Conservation (phyloP, 2,888 invertebrate species). For the Acrobasis repandana region DNA sequence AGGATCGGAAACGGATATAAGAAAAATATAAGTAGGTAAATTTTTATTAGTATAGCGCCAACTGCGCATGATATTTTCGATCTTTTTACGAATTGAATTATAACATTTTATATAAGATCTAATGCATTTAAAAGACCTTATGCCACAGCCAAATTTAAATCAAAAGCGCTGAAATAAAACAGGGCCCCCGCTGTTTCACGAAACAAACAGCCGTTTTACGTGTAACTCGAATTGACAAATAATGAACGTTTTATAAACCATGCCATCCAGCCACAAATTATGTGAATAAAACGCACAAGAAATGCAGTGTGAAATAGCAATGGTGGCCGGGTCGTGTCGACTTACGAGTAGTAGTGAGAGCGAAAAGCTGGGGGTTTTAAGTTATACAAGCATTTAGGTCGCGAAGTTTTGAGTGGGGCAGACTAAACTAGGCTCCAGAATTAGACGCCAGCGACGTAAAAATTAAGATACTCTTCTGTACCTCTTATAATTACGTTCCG, state of each 20-base stretch:
- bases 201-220: constrained; percentile 23
- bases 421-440: constrained; percentile 12
- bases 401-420: constrained; percentile 24
- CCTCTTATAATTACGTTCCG: no score
- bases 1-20: no score
- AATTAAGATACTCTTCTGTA: background rate
- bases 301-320: constrained; percentile 34
- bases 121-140: background rate
- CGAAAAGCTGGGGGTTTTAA: constrained; percentile 26
- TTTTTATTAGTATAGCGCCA: no score
- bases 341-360: constrained; percentile 23
- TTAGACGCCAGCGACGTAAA: background rate
- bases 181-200: background rate
- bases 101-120: no score
- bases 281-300: constrained; percentile 33
- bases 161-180: background rate
- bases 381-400: constrained; percentile 28
- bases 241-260: constrained; percentile 38
- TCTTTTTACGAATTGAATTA: no score
- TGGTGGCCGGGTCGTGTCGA: constrained; percentile 6
- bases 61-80: no score
- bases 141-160: constrained; percentile 24
- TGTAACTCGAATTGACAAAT: constrained; percentile 34
- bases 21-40: no score
- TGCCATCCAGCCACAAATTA: constrained; percentile 31